Evolutionary conservation across 2,113 vertebrate genomes (phyloP).

Genomic region (Hippocampus abdominalis): DNA sequence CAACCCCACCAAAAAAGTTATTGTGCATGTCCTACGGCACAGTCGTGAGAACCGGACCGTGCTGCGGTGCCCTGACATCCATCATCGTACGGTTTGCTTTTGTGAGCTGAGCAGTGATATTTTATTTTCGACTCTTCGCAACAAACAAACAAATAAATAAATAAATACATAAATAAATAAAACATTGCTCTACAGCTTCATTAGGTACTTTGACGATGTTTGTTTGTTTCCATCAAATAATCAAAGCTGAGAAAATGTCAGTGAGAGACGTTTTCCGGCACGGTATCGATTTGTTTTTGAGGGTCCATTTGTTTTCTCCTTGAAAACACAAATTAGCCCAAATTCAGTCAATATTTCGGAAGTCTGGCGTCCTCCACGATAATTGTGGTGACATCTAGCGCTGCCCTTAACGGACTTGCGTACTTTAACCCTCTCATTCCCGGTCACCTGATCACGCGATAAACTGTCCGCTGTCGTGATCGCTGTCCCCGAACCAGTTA

Average conservation of each 20-base stretch:
- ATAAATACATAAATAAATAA: background rate
- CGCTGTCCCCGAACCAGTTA: too few species aligned
- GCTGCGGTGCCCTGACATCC: background rate
- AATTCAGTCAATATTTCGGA: background rate
- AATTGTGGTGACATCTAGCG: background rate
- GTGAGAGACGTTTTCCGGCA: background rate
- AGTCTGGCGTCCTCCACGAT: background rate
- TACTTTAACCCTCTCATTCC: too few species aligned
- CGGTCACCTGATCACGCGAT: too few species aligned
- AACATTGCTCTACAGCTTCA: background rate
- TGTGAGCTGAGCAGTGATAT: background rate
- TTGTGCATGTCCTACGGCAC: slow-evolving; percentile 27
- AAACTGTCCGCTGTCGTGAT: too few species aligned
- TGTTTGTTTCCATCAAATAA: background rate
- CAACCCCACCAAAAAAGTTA: slow-evolving; percentile 18
- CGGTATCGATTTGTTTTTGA: background rate
- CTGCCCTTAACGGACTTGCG: background rate
- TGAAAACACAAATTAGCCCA: background rate
- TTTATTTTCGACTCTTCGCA: too few species aligned
- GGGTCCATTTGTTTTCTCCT: background rate
- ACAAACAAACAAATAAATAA: too few species aligned
- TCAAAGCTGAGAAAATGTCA: slow-evolving; percentile 5
- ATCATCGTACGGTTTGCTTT: slow-evolving; percentile 38
- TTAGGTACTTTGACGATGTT: background rate
- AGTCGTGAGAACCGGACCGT: slow-evolving; percentile 11